A percentile compares a stretch with the other conserved stretches of the same genome.
phyloP scores from a whole-genome alignment of 2,113 vertebrate genomes.

The Python bivittatus region DNA sequence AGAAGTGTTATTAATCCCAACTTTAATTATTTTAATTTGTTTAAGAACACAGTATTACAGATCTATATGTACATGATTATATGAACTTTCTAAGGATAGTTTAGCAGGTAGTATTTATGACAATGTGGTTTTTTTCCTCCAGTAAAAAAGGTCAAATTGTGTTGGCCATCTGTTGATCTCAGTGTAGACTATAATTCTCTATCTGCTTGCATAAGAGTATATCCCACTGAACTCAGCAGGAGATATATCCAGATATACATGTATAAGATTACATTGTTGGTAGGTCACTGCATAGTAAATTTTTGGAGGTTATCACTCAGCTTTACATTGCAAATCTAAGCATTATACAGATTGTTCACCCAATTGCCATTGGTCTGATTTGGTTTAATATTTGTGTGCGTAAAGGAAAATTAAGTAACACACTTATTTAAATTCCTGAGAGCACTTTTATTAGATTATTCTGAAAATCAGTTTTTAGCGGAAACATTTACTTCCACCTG shows the following conservation, averaged over 20 bases:
- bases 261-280: background rate
- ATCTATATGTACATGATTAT: background rate
- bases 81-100: background rate
- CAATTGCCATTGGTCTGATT: background rate
- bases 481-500: conserved; percentile 4
- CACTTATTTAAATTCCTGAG: background rate
- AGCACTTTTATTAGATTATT: background rate
- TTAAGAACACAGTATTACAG: background rate
- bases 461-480: background rate
- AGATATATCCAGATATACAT: background rate
- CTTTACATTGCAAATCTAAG: background rate
- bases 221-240: background rate
- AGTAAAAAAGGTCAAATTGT: background rate
- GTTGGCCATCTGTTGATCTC: background rate
- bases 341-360: background rate
- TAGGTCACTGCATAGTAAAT: background rate
- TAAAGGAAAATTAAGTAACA: conserved; percentile 3
- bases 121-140: background rate
- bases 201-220: background rate
- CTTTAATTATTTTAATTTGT: background rate
- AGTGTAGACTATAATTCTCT: background rate
- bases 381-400: background rate
- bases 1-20: background rate
- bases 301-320: background rate
- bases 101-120: background rate